Evolutionary conservation across 2,113 vertebrate genomes (phyloP).

Genomic region (Paraplagusia blochii): DNA sequence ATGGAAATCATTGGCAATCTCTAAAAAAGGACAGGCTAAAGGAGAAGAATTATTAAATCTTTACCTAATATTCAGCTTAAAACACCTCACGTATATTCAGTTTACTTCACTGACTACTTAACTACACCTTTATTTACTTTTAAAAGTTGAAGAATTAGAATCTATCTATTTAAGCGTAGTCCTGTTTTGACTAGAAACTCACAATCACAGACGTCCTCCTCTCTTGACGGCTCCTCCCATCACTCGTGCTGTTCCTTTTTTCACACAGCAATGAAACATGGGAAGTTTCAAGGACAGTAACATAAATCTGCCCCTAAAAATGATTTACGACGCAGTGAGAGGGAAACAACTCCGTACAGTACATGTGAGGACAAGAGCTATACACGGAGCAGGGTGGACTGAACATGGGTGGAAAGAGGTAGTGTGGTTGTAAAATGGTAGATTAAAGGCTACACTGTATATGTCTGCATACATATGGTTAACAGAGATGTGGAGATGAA

Average conservation of each 20-base stretch:
- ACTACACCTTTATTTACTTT: no score
- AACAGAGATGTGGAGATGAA: background rate
- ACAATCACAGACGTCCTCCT: no score
- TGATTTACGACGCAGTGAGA: constrained; percentile 35
- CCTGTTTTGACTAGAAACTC: no score
- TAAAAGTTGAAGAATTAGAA: no score
- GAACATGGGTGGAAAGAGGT: constrained; percentile 16
- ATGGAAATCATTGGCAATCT: no score
- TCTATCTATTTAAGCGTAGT: no score
- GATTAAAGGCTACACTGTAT: constrained; percentile 8
- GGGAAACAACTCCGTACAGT: constrained; percentile 21
- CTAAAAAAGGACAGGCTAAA: no score
- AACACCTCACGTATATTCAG: no score
- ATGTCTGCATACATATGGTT: background rate
- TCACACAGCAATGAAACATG: constrained; percentile 1
- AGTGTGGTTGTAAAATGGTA: constrained; percentile 17
- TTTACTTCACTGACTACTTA: no score
- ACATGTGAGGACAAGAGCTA: constrained; percentile 17
- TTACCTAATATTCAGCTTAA: no score
- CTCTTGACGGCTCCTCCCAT: background rate
- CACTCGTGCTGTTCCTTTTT: background rate
- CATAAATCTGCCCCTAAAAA: constrained; percentile 15
- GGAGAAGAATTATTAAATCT: no score
- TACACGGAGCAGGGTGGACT: constrained; percentile 17
- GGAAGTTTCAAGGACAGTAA: constrained; percentile 16